phyloP scores from a whole-genome alignment of 1,140 invertebrate genomes.

The Idris sp. region DNA sequence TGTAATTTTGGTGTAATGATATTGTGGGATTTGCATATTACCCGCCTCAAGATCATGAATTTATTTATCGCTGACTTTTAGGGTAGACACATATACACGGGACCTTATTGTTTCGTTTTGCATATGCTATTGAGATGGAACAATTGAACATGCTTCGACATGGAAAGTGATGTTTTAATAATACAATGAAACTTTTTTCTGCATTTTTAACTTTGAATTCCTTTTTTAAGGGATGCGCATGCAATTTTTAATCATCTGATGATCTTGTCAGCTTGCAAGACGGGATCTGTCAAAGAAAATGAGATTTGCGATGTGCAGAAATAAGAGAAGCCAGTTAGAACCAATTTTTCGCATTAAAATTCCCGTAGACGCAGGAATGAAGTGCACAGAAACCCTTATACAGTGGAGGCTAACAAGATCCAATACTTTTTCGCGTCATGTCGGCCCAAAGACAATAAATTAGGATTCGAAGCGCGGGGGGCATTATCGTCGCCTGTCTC shows the following conservation, averaged over 20 bases:
- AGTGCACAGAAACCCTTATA: conserved; percentile 72
- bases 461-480: conserved; percentile 76
- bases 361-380: conserved; percentile 71
- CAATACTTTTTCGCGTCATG: conserved; percentile 75
- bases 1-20: conserved; percentile 67
- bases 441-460: conserved; percentile 74
- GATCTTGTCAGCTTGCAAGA: conserved; percentile 18
- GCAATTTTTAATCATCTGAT: conserved; percentile 6
- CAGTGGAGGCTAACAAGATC: conserved; percentile 75
- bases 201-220: too few species aligned
- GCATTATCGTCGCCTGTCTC: conserved; percentile 75
- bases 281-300: conserved; percentile 25
- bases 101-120: conserved; percentile 31
- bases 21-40: conserved; percentile 63
- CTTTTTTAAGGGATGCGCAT: neutral
- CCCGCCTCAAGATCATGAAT: conserved; percentile 56
- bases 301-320: conserved; percentile 15
- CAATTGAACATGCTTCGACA: conserved; percentile 10
- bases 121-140: conserved; percentile 18
- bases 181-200: conserved; percentile 5
- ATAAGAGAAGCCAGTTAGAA: conserved; percentile 52
- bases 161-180: conserved; percentile 37
- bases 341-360: conserved; percentile 78
- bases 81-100: conserved; percentile 24
- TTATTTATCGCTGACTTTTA: conserved; percentile 49